Evolutionary conservation across 2,797 vertebrate genomes (phyloP).

Genomic region (Loris lydekkerianus): DNA sequence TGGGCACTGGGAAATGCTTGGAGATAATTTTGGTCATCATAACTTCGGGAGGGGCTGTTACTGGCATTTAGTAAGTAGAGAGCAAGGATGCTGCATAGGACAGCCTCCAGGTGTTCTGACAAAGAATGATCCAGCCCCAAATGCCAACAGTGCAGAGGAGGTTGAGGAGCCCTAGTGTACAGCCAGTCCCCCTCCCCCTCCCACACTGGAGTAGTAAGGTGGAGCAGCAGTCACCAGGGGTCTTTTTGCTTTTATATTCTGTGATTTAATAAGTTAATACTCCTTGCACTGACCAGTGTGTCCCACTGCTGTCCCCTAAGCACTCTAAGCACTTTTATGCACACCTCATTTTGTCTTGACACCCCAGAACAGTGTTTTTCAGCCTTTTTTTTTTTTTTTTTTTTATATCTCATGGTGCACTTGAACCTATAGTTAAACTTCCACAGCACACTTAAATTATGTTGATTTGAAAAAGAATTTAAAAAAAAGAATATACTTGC

Average conservation of each 20-base stretch:
- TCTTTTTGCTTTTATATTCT: background rate
- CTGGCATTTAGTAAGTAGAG: background rate
- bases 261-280: rapidly evolving
- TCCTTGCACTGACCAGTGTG: rapidly evolving
- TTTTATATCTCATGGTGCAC: too few relatives aligned
- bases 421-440: too few relatives aligned
- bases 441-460: too few relatives aligned
- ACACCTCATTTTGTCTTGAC: background rate
- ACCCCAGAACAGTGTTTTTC: background rate
- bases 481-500: too few relatives aligned
- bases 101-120: rapidly evolving
- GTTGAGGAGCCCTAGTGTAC: background rate
- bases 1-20: background rate
- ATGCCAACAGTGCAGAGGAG: background rate
- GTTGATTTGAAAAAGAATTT: too few relatives aligned
- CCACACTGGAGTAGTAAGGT: too few relatives aligned
- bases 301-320: background rate
- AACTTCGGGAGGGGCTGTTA: background rate
- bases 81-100: background rate
- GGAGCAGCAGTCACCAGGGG: rapidly evolving
- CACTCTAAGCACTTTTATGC: background rate
- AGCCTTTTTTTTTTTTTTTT: too few relatives aligned
- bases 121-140: too few relatives aligned
- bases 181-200: background rate
- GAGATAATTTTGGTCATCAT: background rate